These are phyloP conservation scores for Etheostoma spectabile DNA, from an alignment of 2,113 vertebrate species.

Conservation along the genomic window DNA sequence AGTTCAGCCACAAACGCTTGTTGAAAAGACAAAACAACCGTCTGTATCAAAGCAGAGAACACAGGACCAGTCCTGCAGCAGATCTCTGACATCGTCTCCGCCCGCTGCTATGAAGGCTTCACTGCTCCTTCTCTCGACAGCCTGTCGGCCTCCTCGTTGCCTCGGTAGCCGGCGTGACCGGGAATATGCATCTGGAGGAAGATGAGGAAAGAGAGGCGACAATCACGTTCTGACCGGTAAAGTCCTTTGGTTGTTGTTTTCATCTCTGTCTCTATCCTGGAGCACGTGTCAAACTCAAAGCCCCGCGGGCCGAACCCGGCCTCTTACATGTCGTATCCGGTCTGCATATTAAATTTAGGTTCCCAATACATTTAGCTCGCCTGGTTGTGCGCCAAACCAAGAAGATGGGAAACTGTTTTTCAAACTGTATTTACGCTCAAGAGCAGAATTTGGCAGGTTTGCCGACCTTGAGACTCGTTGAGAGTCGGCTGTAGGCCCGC, in stretches of 20 bases:
- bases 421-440: too few species aligned
- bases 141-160: slow-evolving; percentile 95
- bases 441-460: too few species aligned
- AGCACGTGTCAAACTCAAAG: too few species aligned
- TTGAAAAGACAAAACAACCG: neutral
- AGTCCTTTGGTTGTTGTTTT: neutral
- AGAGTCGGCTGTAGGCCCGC: too few species aligned
- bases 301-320: too few species aligned
- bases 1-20: neutral
- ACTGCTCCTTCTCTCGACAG: slow-evolving; percentile 91
- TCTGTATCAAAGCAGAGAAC: neutral
- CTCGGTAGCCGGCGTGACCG: slow-evolving; percentile 91
- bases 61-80: slow-evolving; percentile 6
- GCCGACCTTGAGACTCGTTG: too few species aligned
- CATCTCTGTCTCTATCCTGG: neutral
- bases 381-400: too few species aligned
- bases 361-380: too few species aligned
- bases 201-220: neutral
- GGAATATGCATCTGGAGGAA: slow-evolving; percentile 91
- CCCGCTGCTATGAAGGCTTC: slow-evolving; percentile 48
- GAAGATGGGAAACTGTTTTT: too few species aligned
- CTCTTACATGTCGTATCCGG: too few species aligned
- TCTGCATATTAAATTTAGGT: too few species aligned
- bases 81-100: neutral
- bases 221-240: neutral